phyloP scores from a whole-genome alignment of 2,797 vertebrate genomes.

The Vireo griseus region DNA sequence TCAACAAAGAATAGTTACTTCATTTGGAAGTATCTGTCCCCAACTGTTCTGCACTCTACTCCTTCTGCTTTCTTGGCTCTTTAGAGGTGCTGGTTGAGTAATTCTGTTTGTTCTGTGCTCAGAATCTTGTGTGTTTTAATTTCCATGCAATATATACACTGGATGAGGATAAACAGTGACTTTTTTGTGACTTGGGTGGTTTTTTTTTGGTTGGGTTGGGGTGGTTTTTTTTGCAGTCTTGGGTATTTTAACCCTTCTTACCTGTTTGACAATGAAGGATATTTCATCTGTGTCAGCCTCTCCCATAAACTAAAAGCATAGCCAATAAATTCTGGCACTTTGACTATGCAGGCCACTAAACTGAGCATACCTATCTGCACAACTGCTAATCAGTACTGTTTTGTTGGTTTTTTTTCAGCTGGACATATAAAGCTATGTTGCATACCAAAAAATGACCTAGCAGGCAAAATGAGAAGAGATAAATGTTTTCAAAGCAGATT shows the following conservation, averaged over 20 bases:
- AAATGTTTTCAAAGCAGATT: background rate
- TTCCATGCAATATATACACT: background rate
- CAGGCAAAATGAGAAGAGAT: background rate
- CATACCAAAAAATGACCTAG: background rate
- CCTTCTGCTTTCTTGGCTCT: background rate
- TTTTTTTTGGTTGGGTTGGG: background rate
- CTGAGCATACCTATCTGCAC: background rate
- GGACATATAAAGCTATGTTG: background rate
- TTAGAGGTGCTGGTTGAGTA: background rate
- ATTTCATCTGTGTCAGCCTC: background rate
- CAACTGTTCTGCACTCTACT: background rate
- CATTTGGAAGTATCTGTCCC: background rate
- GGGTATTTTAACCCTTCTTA: background rate
- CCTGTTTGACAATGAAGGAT: background rate
- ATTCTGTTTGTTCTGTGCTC: background rate
- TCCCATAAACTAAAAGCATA: background rate
- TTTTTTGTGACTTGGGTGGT: background rate
- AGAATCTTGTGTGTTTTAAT: background rate
- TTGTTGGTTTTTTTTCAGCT: background rate
- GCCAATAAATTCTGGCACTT: background rate
- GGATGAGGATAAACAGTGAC: background rate
- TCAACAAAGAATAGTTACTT: background rate
- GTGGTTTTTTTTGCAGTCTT: background rate
- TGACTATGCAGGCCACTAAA: background rate
- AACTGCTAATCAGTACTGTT: background rate